Conservation (phyloP, 2,113 vertebrate species). For the Hemibagrus wyckioides region DNA sequence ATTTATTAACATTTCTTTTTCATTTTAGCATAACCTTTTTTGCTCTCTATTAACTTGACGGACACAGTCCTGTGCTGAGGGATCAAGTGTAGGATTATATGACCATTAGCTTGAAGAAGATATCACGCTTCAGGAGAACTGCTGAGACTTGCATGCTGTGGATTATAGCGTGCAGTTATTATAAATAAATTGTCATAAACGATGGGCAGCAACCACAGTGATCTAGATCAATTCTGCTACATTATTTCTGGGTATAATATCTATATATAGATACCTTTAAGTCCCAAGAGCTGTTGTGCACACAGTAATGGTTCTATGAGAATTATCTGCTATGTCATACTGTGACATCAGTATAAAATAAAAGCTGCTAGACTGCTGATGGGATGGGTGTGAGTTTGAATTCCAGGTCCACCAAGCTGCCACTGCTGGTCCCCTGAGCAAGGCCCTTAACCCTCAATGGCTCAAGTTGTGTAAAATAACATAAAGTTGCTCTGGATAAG, state of each 20-base stretch:
- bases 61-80: not conserved
- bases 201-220: not conserved
- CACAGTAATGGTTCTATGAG: not conserved
- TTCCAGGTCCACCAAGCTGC: too few relatives aligned
- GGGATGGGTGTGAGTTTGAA: too few relatives aligned
- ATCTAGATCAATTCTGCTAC: not conserved
- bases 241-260: not conserved
- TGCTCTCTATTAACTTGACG: not conserved
- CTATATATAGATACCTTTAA: too few relatives aligned
- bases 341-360: not conserved
- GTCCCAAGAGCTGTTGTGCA: not conserved
- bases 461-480: too few relatives aligned
- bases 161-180: not conserved
- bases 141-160: constrained; percentile 26
- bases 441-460: too few relatives aligned
- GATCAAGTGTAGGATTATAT: constrained; percentile 17
- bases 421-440: too few relatives aligned
- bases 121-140: constrained; percentile 31
- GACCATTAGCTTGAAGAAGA: not conserved
- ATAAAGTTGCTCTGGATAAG: too few relatives aligned
- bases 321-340: not conserved
- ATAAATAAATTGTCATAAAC: not conserved
- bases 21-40: not conserved
- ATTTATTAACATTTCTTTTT: not conserved
- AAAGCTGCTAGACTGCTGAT: too few relatives aligned